Base-by-base conservation (phyloP, 1,140 invertebrate species). In the Bombyx mori region DNA sequence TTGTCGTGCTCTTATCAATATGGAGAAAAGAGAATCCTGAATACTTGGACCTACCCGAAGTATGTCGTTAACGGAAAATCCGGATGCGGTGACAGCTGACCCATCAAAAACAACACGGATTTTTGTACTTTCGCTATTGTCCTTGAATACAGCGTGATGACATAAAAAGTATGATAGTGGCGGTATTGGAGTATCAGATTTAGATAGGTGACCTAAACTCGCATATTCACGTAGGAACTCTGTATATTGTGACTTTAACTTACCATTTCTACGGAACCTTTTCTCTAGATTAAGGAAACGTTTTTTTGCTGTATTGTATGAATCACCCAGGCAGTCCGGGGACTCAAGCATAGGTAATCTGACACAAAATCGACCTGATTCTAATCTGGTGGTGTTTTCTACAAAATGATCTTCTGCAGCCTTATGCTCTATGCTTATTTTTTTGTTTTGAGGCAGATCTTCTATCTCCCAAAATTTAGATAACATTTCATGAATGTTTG, bases 1-100 rank as follows among this genome's bases (percentile, higher is more conserved):
- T 54, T 59, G 53, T 56, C 82, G 56, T 61, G 86, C 87, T 10
- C 79, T 60, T 0, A 82, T 10, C 7, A 88, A 42, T 52, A 85
- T 72, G 6, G 64, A 57, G 18, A 74, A 58, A 7, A 88, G 48
- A 52, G 61, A 57, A 12, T 60, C 58, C 22, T 62, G 63, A 22
- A 62, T 52, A 9, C 35, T 46, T 7, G 61, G 63, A 10, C 59
- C 63, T 43, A 65, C 44, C 54, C 53, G 56, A 51, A 56, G 56
- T 3, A 61, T 10, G 42, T 61, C 44, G 35, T 53, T 60, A 1
- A 52, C 43, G 2, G 58, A 50, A 8, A 46, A 6, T 4, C 54
- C 58, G 8, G 58, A 56, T 2, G 54, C 47, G 1, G 48, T 56
- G 10, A 7, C 18, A 9, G 26, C 26, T 26, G 45, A 50, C 8